Percentiles rank a stretch among this genome's conserved stretches.
These are phyloP conservation scores for Oikopleura albicans DNA, from an alignment of 23 tunicate species.

Conservation along the genomic window DNA sequence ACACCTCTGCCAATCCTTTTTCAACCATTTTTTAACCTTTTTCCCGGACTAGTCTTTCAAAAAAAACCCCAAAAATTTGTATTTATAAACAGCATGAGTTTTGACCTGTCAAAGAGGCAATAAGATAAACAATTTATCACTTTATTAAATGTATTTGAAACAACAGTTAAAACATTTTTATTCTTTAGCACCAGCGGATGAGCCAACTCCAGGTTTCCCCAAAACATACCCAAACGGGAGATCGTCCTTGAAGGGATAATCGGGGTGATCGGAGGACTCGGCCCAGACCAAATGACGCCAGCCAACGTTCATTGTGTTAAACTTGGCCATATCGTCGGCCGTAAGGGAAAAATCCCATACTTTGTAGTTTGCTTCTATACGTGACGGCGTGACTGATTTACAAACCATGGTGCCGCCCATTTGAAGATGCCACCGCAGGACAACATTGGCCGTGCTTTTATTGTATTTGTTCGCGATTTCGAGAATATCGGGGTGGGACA, in stretches of 20 bases:
- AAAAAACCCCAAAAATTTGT: too few species aligned
- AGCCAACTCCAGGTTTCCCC: neutral
- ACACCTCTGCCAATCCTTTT: too few species aligned
- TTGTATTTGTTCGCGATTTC: conserved; percentile 25
- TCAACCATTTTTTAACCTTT: too few species aligned
- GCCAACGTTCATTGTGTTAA: neutral
- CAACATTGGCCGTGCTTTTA: conserved; percentile 30
- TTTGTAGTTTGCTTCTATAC: conserved; percentile 12
- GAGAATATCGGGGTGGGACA: conserved; percentile 24
- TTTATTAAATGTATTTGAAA: too few species aligned
- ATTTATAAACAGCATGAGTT: too few species aligned
- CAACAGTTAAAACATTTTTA: too few species aligned
- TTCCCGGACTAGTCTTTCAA: too few species aligned
- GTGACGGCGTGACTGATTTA: neutral
- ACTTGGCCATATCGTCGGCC: neutral
- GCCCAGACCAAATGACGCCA: conserved; percentile 15
- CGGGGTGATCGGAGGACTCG: conserved; percentile 1
- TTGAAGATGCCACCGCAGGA: neutral
- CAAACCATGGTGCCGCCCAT: neutral
- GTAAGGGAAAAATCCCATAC: conserved; percentile 9
- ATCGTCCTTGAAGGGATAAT: conserved; percentile 13
- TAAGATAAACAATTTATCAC: too few species aligned
- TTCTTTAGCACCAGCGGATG: neutral
- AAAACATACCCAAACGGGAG: neutral
- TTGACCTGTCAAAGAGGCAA: too few species aligned